Evolutionary conservation across 1,140 invertebrate genomes (phyloP), one percentile per base, ranked within the genome.

Genomic region (Apis florea): DNA sequence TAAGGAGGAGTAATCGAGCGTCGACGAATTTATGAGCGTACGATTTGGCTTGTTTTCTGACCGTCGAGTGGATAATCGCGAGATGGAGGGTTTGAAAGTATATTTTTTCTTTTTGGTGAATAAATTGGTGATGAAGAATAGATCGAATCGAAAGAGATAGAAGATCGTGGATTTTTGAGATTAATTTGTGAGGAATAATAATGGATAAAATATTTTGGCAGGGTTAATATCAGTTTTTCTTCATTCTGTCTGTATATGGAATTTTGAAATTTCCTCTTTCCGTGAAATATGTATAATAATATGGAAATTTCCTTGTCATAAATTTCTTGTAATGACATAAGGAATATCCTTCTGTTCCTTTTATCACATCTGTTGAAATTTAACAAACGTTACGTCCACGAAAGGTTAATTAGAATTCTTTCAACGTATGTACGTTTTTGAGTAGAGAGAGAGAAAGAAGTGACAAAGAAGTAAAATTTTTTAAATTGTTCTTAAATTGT

Each of bases 21-120:
- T 13, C 54, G n/a, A 73, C 59, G 69, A 79, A 79, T 73, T 79
- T 79, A 79, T 47, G 78, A 79, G 26, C 31, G 51, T 11, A 15
- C n/a, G 13, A 17, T 71, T 61, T 26, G 21, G 15, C 76, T 61
- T 47, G 47, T 24, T 53, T 49, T n/a, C 47, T n/a, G 15, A 6
- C 4, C n/a, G 2, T 15, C 2, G 17, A 2, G 10, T 1, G 47
- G 47, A 31, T 59, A 26, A 70, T n/a, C n/a, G n/a, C 58, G 47
- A 51, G 67, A 61, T 58, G n/a, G n/a, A n/a, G n/a, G n/a, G n/a
- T n/a, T n/a, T n/a, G n/a, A n/a, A n/a, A n/a, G n/a, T n/a, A n/a
- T n/a, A n/a, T n/a, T n/a, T n/a, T n/a, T n/a, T n/a, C n/a, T n/a
- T n/a, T n/a, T n/a, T n/a, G n/a, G n/a, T n/a, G n/a, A n/a, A n/a